A percentile compares a stretch with the other conserved stretches of the same genome.
phyloP scores from a whole-genome alignment of 2,888 invertebrate genomes.

The Nymphalis polychloros region DNA sequence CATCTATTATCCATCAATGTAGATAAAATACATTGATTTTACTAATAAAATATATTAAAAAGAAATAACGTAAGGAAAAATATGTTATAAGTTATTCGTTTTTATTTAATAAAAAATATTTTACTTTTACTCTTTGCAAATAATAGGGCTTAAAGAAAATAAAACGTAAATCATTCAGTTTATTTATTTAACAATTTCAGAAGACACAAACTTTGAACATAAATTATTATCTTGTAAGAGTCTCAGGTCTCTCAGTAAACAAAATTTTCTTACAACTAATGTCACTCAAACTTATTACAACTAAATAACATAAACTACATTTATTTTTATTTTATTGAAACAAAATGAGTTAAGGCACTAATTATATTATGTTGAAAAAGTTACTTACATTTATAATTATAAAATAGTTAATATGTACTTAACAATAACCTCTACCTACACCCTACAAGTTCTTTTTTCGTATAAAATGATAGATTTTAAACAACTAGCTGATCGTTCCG shows the following conservation, averaged over 20 bases:
- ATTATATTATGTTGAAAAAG: too few species aligned
- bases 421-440: not conserved
- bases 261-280: slow-evolving; percentile 6
- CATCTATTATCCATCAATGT: too few species aligned
- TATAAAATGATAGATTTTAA: too few species aligned
- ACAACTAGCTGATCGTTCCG: too few species aligned
- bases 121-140: not conserved
- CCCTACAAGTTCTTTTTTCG: not conserved
- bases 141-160: slow-evolving; percentile 3
- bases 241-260: not conserved
- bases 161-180: slow-evolving; percentile 11
- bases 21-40: too few species aligned
- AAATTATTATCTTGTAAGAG: not conserved
- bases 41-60: not conserved
- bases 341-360: not conserved
- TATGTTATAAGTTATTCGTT: too few species aligned
- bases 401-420: not conserved
- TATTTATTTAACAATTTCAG: slow-evolving; percentile 11
- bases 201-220: slow-evolving; percentile 3
- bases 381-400: not conserved
- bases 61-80: too few species aligned
- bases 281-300: not conserved
- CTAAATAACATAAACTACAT: not conserved
- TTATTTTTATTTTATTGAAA: not conserved
- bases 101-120: not conserved